These are phyloP conservation scores for Spodoptera litura DNA, from an alignment of 1,140 invertebrate genomes.

Conservation along the genomic window DNA sequence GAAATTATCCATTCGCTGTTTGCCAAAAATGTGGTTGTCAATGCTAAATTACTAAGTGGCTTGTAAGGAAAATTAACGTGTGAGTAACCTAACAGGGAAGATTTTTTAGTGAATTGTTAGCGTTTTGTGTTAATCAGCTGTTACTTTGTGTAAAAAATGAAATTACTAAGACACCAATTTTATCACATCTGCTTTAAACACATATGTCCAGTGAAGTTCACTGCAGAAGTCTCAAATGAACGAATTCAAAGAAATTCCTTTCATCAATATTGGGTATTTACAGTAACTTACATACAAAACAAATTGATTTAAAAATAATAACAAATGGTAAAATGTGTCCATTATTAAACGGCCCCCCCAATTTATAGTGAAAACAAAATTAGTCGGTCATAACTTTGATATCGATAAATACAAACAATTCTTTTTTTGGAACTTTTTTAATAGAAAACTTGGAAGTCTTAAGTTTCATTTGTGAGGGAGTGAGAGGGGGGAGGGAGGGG, in stretches of 20 bases:
- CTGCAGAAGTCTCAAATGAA: too few relatives aligned
- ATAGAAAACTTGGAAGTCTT: constrained; percentile 54
- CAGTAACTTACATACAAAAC: not conserved
- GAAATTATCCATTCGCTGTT: not conserved
- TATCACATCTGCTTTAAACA: too few relatives aligned
- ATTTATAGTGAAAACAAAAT: constrained; percentile 30
- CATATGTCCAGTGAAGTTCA: too few relatives aligned
- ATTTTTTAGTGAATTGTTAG: too few relatives aligned
- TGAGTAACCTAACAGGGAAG: too few relatives aligned
- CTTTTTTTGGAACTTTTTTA: constrained; percentile 69
- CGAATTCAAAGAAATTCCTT: too few relatives aligned
- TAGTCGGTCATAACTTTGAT: constrained; percentile 41
- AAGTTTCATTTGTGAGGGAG: constrained; percentile 49
- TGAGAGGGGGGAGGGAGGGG: constrained; percentile 38
- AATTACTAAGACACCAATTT: too few relatives aligned
- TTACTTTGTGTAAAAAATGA: too few relatives aligned
- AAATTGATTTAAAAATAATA: constrained; percentile 2
- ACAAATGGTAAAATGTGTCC: not conserved
- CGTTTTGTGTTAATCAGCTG: too few relatives aligned
- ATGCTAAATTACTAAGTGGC: not conserved
- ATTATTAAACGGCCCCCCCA: constrained; percentile 32
- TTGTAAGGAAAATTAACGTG: not conserved
- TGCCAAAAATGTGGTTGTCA: constrained; percentile 5
- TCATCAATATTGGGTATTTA: not conserved
- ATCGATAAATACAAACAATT: constrained; percentile 63